Conservation (phyloP, 2,797 vertebrate species). For the Thunnus albacares region DNA sequence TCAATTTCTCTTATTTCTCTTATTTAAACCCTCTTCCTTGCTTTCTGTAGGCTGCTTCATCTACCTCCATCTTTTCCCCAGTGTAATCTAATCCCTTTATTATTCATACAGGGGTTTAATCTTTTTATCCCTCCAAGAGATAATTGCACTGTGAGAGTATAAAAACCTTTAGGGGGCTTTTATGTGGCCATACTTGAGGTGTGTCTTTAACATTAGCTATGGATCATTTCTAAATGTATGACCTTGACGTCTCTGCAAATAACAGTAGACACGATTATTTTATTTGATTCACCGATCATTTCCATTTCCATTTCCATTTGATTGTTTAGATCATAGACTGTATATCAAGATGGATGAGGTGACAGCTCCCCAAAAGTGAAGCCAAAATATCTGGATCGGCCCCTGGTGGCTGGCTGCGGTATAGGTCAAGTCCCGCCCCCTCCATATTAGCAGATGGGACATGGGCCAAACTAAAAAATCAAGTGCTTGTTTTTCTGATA, state of each 20-base stretch:
- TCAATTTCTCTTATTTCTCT: constrained; percentile 8
- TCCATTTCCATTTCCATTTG: too few species aligned
- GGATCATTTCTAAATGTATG: background rate
- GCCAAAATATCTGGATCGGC: too few species aligned
- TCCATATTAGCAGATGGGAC: too few species aligned
- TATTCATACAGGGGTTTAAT: constrained; percentile 35
- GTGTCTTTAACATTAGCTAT: background rate
- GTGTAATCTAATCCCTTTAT: constrained; percentile 37
- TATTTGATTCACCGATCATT: background rate
- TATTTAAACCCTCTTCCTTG: constrained; percentile 12
- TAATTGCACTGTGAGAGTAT: constrained; percentile 17
- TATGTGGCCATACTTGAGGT: background rate
- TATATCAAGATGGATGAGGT: too few species aligned
- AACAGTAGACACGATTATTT: background rate
- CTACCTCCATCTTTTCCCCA: constrained; percentile 5
- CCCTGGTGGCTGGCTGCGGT: too few species aligned
- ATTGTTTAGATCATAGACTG: background rate
- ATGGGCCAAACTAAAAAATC: too few species aligned
- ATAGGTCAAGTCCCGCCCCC: too few species aligned
- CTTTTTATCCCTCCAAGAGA: constrained; percentile 20
- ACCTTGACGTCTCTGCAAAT: background rate
- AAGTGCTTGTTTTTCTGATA: too few species aligned
- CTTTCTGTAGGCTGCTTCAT: constrained; percentile 20
- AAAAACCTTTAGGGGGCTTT: constrained; percentile 10
- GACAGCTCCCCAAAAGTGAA: too few species aligned